A percentile compares a stretch with the other conserved stretches of the same genome.
phyloP scores from a whole-genome alignment of 2,888 invertebrate species.

The Acronicta aceris region DNA sequence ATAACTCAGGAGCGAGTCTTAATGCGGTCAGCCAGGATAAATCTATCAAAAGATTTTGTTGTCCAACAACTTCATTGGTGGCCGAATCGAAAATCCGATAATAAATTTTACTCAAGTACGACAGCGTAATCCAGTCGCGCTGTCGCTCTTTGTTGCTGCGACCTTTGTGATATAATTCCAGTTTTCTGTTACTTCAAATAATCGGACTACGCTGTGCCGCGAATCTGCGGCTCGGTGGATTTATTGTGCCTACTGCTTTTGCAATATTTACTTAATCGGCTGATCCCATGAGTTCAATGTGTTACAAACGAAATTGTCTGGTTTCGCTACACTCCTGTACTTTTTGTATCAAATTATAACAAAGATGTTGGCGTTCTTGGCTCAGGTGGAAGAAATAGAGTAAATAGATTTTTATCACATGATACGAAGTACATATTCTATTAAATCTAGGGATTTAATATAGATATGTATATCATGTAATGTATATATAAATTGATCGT shows the following conservation, averaged over 20 bases:
- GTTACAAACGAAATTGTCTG: not conserved
- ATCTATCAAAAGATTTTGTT: constrained; percentile 90
- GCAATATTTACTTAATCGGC: constrained; percentile 40
- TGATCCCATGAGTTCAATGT: constrained; percentile 29
- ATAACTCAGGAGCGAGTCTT: constrained; percentile 84
- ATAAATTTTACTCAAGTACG: constrained; percentile 89
- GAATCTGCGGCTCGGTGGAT: constrained; percentile 72
- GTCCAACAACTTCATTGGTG: constrained; percentile 89
- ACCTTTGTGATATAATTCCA: constrained; percentile 85
- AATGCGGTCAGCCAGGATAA: constrained; percentile 88
- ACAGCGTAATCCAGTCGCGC: constrained; percentile 88
- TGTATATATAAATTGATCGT: constrained; percentile 26
- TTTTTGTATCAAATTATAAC: not conserved
- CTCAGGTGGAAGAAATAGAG: not conserved
- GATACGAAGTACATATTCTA: not conserved
- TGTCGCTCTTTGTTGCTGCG: constrained; percentile 86
- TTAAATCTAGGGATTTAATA: not conserved
- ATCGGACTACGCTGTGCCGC: constrained; percentile 78
- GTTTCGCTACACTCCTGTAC: not conserved
- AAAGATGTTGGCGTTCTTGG: not conserved
- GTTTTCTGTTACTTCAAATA: constrained; percentile 85
- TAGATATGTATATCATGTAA: no score
- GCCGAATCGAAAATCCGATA: constrained; percentile 89
- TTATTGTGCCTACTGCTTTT: constrained; percentile 62
- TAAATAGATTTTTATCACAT: not conserved